Percentiles rank a stretch among this genome's conserved stretches.
Evolutionary conservation across 2,797 vertebrate genomes (phyloP).

Genomic region (Acanthiza pusilla): DNA sequence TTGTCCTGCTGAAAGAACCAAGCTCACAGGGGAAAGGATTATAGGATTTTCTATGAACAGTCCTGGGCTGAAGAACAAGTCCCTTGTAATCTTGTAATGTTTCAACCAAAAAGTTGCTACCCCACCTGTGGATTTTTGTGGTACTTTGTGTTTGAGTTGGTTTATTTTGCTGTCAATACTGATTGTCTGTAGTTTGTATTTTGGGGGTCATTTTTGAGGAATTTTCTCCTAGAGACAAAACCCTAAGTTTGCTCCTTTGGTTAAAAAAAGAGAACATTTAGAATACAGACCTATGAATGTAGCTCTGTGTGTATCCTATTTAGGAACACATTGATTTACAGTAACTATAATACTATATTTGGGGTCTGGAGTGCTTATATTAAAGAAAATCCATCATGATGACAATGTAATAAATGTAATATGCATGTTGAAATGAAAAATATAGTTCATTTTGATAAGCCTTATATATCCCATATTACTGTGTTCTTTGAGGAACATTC

Average conservation of each 20-base stretch:
- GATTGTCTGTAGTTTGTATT: background rate
- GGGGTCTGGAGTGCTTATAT: conserved; percentile 25
- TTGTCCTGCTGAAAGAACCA: background rate
- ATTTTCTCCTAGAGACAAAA: background rate
- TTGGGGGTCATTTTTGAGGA: background rate
- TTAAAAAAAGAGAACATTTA: background rate
- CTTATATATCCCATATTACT: conserved; percentile 46
- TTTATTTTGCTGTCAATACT: background rate
- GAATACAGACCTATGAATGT: background rate
- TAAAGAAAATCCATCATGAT: conserved; percentile 53
- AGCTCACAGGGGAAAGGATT: background rate
- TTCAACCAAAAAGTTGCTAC: background rate
- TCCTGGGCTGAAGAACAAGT: background rate
- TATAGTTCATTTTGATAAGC: conserved; percentile 51
- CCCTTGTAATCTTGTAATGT: background rate
- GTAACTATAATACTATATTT: conserved; percentile 1
- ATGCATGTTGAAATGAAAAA: conserved; percentile 62
- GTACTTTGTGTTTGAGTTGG: background rate
- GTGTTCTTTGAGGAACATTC: conserved; percentile 62
- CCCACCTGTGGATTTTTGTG: background rate
- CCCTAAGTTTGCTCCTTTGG: background rate
- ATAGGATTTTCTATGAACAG: background rate
- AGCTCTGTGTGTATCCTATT: background rate
- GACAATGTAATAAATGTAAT: conserved; percentile 59
- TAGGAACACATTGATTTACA: conserved; percentile 26